phyloP scores from a whole-genome alignment of 2,888 invertebrate genomes.

The Corbicula japonica region DNA sequence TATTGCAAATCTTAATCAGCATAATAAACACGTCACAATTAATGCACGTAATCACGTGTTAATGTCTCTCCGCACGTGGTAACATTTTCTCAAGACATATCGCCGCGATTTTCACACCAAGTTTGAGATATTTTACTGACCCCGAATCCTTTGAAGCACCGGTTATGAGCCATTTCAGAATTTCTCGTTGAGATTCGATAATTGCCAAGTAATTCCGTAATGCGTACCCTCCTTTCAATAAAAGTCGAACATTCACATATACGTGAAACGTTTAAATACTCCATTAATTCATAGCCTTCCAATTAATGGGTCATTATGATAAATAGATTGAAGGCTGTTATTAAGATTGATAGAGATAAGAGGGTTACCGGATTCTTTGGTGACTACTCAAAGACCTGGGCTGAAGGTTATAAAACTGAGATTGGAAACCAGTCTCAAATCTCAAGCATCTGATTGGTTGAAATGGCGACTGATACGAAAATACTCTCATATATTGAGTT shows the following conservation, averaged over 20 bases:
- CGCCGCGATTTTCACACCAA: slow-evolving; percentile 48
- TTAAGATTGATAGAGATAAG: not conserved
- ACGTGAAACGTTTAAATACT: slow-evolving; percentile 19
- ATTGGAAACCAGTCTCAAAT: too few relatives aligned
- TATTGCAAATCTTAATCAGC: not conserved
- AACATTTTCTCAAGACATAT: slow-evolving; percentile 24
- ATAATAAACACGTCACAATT: slow-evolving; percentile 32
- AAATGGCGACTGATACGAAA: too few relatives aligned
- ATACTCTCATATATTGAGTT: too few relatives aligned
- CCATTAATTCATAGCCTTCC: slow-evolving; percentile 3
- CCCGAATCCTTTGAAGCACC: not conserved
- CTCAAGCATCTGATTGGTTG: too few relatives aligned
- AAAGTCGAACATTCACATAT: slow-evolving; percentile 19
- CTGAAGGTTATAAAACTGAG: too few relatives aligned
- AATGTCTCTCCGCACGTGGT: slow-evolving; percentile 47
- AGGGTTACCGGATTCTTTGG: not conserved
- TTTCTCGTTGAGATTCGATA: not conserved
- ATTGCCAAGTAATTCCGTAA: slow-evolving; percentile 14
- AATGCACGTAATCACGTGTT: slow-evolving; percentile 37
- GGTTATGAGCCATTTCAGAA: not conserved
- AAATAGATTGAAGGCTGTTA: slow-evolving; percentile 26
- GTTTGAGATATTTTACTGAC: slow-evolving; percentile 16
- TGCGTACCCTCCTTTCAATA: slow-evolving; percentile 24
- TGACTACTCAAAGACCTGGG: too few relatives aligned
- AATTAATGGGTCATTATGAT: slow-evolving; percentile 36